phyloP scores from a whole-genome alignment of 2,113 vertebrate genomes.

The Tetrax tetrax region DNA sequence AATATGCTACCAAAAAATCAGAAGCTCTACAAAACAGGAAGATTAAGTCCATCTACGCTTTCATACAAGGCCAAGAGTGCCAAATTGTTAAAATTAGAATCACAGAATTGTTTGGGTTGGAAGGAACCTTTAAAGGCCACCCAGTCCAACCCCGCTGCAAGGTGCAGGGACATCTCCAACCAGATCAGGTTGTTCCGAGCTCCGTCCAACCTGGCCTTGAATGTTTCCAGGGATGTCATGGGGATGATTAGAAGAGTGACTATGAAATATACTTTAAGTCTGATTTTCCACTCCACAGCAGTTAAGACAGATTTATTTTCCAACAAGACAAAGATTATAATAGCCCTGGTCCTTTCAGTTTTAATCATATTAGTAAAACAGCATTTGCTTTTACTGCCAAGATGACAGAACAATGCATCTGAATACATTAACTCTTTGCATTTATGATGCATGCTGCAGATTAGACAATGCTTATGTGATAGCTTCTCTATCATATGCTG shows the following conservation, averaged over 20 bases:
- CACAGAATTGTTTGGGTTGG: too few species aligned
- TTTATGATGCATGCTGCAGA: background rate
- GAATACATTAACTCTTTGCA: background rate
- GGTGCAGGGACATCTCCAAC: too few species aligned
- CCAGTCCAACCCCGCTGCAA: too few species aligned
- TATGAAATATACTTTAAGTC: background rate
- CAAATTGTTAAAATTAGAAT: background rate
- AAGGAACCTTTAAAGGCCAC: too few species aligned
- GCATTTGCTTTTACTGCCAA: background rate
- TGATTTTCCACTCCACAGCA: background rate
- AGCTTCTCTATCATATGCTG: background rate
- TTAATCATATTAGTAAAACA: background rate
- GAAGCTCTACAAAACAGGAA: background rate
- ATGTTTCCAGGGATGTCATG: too few species aligned
- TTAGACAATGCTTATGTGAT: accelerated
- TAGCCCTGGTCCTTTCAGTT: background rate
- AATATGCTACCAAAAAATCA: background rate
- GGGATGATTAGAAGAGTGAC: background rate
- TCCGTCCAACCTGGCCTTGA: too few species aligned
- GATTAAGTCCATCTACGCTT: background rate
- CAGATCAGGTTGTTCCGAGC: too few species aligned
- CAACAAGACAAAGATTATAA: background rate
- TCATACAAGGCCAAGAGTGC: background rate
- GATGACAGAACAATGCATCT: background rate
- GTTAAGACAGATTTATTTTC: background rate